Percentiles rank a stretch among this genome's conserved stretches.
phyloP scores from a whole-genome alignment of 2,113 vertebrate genomes.

The Marmota monax region DNA sequence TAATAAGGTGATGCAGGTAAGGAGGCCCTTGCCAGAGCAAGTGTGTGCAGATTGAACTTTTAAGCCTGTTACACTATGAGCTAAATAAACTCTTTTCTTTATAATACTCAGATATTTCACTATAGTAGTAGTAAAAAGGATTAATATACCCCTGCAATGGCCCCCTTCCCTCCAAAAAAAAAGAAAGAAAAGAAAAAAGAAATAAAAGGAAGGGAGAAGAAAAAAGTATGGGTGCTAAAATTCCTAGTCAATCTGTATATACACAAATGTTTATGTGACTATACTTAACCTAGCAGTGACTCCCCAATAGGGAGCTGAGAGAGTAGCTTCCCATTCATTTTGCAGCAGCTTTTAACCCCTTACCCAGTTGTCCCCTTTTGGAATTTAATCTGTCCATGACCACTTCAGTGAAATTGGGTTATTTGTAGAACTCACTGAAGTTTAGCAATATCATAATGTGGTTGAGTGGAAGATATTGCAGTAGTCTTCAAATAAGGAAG shows the following conservation, averaged over 20 bases:
- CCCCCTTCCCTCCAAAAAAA: no score
- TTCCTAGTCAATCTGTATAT: background rate
- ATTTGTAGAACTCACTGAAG: background rate
- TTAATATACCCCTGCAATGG: background rate
- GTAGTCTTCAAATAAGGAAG: slow-evolving; percentile 70
- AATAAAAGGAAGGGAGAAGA: background rate
- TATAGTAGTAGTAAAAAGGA: background rate
- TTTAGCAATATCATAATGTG: background rate
- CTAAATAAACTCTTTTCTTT: background rate
- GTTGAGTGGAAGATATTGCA: slow-evolving; percentile 61
- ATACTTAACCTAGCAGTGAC: background rate
- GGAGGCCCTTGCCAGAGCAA: background rate
- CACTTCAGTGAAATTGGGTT: background rate
- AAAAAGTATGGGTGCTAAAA: background rate
- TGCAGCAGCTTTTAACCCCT: background rate
- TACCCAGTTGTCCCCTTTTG: background rate
- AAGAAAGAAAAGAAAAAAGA: no score
- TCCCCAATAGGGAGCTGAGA: background rate
- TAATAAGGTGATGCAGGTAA: background rate
- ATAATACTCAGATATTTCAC: background rate
- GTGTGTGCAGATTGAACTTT: background rate
- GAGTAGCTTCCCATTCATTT: background rate
- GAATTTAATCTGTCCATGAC: background rate
- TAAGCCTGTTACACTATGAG: background rate
- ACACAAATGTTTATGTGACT: background rate